These are phyloP conservation scores for Lindbergichthys nudifrons DNA, from an alignment of 2,797 vertebrate genomes.

Conservation along the genomic window DNA sequence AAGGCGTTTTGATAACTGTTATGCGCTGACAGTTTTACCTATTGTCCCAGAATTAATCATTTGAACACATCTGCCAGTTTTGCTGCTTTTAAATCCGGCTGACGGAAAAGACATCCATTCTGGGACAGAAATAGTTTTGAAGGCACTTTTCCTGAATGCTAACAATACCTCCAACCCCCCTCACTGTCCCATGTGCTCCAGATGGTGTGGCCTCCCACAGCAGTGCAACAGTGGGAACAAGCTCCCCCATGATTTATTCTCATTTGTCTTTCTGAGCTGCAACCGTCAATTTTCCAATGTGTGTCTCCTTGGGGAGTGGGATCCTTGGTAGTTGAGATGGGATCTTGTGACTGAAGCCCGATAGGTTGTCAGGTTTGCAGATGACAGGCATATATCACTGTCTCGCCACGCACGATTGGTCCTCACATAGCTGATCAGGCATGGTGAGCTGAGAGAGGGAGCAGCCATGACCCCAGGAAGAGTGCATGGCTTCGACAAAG, in stretches of 20 bases:
- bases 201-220: conserved; percentile 24
- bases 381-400: conserved; percentile 67
- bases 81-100: conserved; percentile 28
- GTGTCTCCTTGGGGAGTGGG: conserved; percentile 26
- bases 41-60: conserved; percentile 39
- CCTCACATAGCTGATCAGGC: conserved; percentile 21
- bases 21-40: conserved; percentile 27
- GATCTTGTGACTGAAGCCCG: conserved; percentile 37
- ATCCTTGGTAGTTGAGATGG: conserved; percentile 32
- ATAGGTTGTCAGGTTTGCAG: conserved; percentile 59
- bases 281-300: conserved; percentile 57
- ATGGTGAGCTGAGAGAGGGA: conserved; percentile 6
- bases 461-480: background rate
- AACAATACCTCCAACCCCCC: background rate
- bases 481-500: background rate
- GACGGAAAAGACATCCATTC: conserved; percentile 16
- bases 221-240: conserved; percentile 22
- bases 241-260: conserved; percentile 60
- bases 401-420: conserved; percentile 42
- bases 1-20: conserved; percentile 46
- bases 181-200: conserved; percentile 13
- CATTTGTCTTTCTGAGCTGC: conserved; percentile 49
- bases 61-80: conserved; percentile 36
- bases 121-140: conserved; percentile 41
- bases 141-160: conserved; percentile 14